Evolutionary conservation across 2,888 invertebrate genomes (phyloP).

Genomic region (Drosophila kuntzei): DNA sequence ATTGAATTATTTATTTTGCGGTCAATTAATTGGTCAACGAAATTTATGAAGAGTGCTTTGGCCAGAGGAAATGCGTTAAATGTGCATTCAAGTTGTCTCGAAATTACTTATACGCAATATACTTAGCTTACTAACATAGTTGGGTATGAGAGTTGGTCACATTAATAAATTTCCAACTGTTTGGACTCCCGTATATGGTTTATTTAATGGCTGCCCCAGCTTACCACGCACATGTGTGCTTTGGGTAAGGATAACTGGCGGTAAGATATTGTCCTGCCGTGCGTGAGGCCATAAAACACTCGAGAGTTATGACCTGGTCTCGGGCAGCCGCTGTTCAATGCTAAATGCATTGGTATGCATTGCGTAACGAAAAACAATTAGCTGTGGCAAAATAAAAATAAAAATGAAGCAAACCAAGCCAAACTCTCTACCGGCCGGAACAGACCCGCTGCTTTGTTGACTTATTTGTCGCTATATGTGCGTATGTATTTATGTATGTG

Average conservation of each 20-base stretch:
- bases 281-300: constrained; percentile 77
- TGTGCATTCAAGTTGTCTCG: constrained; percentile 37
- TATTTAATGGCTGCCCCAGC: constrained; percentile 65
- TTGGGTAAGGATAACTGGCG: constrained; percentile 48
- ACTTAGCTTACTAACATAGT: background rate
- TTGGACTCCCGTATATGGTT: constrained; percentile 58
- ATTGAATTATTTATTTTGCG: constrained; percentile 60
- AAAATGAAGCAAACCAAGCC: too few species aligned
- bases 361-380: constrained; percentile 80
- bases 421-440: constrained; percentile 31
- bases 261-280: constrained; percentile 76
- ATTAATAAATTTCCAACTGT: constrained; percentile 77
- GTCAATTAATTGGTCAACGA: constrained; percentile 43
- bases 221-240: constrained; percentile 63
- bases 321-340: constrained; percentile 43
- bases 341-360: constrained; percentile 79
- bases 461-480: constrained; percentile 19
- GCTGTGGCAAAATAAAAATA: constrained; percentile 74
- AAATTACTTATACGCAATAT: constrained; percentile 33
- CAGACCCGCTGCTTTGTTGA: constrained; percentile 32
- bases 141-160: constrained; percentile 21
- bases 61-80: constrained; percentile 43
- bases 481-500: too few species aligned
- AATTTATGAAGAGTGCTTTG: constrained; percentile 40
- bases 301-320: constrained; percentile 68